phyloP scores from a whole-genome alignment of 2,113 vertebrate genomes.

The Lepisosteus oculatus region DNA sequence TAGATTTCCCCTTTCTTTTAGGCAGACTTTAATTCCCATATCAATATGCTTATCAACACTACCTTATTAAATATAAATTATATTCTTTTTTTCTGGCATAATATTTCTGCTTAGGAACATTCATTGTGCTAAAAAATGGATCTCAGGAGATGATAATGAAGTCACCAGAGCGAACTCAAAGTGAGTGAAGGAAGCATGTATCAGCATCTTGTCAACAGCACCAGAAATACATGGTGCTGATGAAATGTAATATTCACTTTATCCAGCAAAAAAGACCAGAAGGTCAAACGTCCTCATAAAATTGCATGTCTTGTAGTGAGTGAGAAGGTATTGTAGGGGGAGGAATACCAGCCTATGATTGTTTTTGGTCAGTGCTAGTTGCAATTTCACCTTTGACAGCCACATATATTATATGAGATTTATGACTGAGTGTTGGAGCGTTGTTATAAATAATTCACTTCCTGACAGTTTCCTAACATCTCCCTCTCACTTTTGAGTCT shows the following conservation, averaged over 20 bases:
- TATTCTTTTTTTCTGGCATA: no score
- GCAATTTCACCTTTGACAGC: conserved; percentile 1
- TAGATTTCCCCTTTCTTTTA: no score
- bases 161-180: neutral
- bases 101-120: no score
- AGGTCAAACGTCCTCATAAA: neutral
- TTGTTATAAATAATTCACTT: conserved; percentile 3
- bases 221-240: neutral
- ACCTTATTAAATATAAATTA: no score
- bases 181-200: neutral
- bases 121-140: no score
- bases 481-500: neutral
- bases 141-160: neutral
- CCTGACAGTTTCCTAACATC: neutral
- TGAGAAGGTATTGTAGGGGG: neutral
- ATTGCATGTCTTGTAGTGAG: no score
- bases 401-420: neutral
- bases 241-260: conserved; percentile 7
- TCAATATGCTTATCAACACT: no score
- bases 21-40: no score
- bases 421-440: neutral
- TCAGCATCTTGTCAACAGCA: neutral
- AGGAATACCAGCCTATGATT: neutral
- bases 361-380: conserved; percentile 6
- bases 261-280: neutral